Base-by-base conservation (phyloP, 2,797 vertebrate genomes). In the Labeo calbasu region DNA sequence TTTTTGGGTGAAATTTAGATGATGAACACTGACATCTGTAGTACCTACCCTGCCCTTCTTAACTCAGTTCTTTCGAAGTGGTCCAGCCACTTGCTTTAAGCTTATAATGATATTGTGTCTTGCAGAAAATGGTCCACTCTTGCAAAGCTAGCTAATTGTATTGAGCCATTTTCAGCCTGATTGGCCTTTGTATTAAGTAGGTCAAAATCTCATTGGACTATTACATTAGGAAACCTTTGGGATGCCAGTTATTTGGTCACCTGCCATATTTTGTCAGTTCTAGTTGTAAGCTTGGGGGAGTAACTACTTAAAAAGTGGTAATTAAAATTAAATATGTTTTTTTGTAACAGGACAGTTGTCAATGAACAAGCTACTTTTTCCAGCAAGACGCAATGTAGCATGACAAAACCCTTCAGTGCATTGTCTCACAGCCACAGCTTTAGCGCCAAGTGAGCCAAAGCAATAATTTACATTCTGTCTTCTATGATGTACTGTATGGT, bases 211-310 rank as follows among this genome's bases (percentile, higher is more conserved):
- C 6, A 43, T 46, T 63, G 61, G 25, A 66, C 19, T 8, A 23
- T 19, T 53, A 13, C 21, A 23, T 50, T 72, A 71, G 5, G 0
- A 53, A 59, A 2, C 43, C 5, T n/a, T 61, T 61, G 48, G 14
- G 13, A 69, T 57, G 14, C 21, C 14, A 19, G 65, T 21, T 19
- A 46, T 48, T 82, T 53, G 28, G 71, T 43, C n/a, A 53, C 43
- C 46, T 82, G 81, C 43, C 79, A 75, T 77, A 23, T 25, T 66
- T 7, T 23, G 23, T 81, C 3, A 71, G 36, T 23, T n/a, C 14
- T 36, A 7, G 43, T 51, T 46, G 14, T 70, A 10, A 25, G 65
- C 78, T 53, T 69, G 17, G 8, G 28, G 28, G 28, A 23, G 19
- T 80, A 36, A 55, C 9, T 55, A 36, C 65, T 79, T 78, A 78